A percentile compares a stretch with the other conserved stretches of the same genome.
Conservation (phyloP, 2,113 vertebrate genomes). For the Noturus placidus region DNA sequence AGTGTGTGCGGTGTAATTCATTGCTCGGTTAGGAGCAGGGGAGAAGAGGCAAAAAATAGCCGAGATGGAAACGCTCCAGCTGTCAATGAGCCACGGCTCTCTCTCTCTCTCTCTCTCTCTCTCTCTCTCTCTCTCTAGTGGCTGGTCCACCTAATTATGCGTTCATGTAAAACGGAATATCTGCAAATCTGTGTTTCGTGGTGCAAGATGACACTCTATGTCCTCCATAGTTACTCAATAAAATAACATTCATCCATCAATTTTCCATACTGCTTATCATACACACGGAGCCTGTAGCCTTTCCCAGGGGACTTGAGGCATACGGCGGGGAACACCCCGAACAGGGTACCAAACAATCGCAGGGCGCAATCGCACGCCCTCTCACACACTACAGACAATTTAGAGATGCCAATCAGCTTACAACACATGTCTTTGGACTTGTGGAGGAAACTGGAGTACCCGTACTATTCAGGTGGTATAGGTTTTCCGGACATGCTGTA, state of each 20-base stretch:
- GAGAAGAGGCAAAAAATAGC: conserved; percentile 63
- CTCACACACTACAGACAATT: no score
- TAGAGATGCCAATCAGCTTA: no score
- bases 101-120: conserved; percentile 28
- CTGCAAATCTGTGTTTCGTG: not conserved
- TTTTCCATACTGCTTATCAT: no score
- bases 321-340: no score
- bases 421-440: no score
- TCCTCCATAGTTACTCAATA: not conserved
- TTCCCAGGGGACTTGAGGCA: no score
- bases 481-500: not conserved
- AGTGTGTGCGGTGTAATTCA: conserved; percentile 57
- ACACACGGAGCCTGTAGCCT: no score
- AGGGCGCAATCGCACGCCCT: no score
- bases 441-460: no score
- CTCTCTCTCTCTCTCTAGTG: not conserved
- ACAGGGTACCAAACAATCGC: no score
- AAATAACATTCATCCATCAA: not conserved
- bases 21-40: conserved; percentile 60
- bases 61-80: conserved; percentile 69
- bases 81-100: conserved; percentile 56
- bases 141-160: not conserved
- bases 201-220: not conserved
- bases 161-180: not conserved
- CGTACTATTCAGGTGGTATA: not conserved